Base-by-base conservation (phyloP, 2,888 invertebrate genomes). In the Philaethria dido region DNA sequence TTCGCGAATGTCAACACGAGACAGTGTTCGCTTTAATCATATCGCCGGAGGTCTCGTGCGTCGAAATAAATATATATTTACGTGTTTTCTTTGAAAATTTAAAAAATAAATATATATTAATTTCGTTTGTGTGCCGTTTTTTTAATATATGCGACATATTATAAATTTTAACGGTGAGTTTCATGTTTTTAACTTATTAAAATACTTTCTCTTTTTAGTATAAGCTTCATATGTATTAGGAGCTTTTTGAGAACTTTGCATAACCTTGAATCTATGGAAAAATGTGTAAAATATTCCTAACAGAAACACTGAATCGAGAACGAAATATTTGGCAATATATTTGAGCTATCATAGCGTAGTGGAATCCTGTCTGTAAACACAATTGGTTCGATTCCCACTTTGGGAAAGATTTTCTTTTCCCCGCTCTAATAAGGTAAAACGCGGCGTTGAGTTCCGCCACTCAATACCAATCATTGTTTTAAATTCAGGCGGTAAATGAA, bases 21-120 rank as follows among this genome's bases (percentile, higher is more conserved):
- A 48, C 50, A 50, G 50, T 50, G 50, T 50, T 50, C 50, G 29
- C 29, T 25, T 50, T n/a, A 29, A 29, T 29, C n/a, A 16, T 29
- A 50, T 3, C 0, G 50, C 0, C 1, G n/a, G n/a, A 50, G 50
- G 50, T 11, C 16, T 0, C 29, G 16, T 16, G 8, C 3, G 9
- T 50, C 16, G 16, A n/a, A 29, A 50, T 50, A 50, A 16, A 29
- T 16, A 29, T 4, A 50, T 29, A 45, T 25, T 50, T 29, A 29
- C 50, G 50, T 14, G 25, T 16, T 50, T 16, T 14, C 14, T 9
- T 25, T 9, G 25, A 29, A 5, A 29, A n/a, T 16, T 50, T 29
- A 3, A 50, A 29, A 2, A 29, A 11, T 9, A 50, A 29, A 29
- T 48, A 48, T 0, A 2, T 22, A n/a, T 22, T 16, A 11, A 3